Base-by-base conservation (phyloP, 2,797 vertebrate genomes). In the Poecilia velifera region DNA sequence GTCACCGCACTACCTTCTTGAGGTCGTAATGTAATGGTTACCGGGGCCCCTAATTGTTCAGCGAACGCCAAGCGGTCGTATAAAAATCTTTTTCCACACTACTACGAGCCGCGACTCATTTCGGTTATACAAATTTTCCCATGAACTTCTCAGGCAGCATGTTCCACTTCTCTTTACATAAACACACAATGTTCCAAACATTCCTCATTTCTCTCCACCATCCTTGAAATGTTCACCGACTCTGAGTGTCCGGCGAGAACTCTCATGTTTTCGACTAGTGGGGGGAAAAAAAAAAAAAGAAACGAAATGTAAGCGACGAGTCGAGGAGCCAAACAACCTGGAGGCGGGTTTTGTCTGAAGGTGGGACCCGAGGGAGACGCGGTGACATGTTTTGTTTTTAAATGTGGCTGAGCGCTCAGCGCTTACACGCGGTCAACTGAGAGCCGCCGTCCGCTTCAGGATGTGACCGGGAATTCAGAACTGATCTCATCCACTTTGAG, bases 251-350 rank as follows among this genome's bases (percentile, higher is more conserved):
- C 68, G 51, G 75, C 31, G 71, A 57, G 1, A 36, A 51, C 36
- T 77, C 47, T 77, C 66, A 41, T 77, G 75, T 84, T 86, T 80
- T 79, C 2, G 64, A 82, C 84, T 77, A 55, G 62, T 73, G 72
- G 5, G 36, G 36, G 41, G 12, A 47, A 73, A 72, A 22, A 36
- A 81, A 25, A 53, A 4, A 73, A 39, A 43, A 4, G 4, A 47
- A 51, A 22, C 20, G 20, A 8, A 51, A 76, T 76, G 72, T 77
- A 72, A 70, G 43, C 51, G 64, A 76, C 64, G 66, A 81, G 53
- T 66, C 8, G 62, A 14, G 6, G 6, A 55, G 68, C 74, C 66
- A 77, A 79, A 84, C 51, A 72, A 87, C 49, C 62, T 20, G 8
- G 73, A 77, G 70, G 59, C 43, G 43, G 72, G 45, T 82, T 80